These are phyloP conservation scores for Muschampia plurimacula DNA, from an alignment of 2,888 invertebrate species.

Conservation along the genomic window DNA sequence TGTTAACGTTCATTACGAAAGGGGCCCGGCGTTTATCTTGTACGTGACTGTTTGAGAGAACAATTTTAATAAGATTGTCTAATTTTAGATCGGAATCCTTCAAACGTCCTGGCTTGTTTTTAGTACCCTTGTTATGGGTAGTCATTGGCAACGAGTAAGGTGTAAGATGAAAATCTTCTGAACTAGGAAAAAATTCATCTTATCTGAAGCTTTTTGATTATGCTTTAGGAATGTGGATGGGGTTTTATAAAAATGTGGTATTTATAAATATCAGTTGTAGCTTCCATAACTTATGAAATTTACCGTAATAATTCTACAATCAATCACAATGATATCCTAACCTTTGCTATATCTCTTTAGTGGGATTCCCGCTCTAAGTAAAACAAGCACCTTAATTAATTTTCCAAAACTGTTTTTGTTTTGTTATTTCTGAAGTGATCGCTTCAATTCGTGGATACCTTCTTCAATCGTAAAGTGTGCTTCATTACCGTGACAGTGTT, in stretches of 20 bases:
- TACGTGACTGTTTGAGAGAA: constrained; percentile 29
- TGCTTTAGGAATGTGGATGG: no score
- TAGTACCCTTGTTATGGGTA: constrained; percentile 5
- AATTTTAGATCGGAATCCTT: constrained; percentile 29
- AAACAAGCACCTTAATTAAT: not conserved
- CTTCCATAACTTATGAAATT: no score
- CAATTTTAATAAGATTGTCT: constrained; percentile 27
- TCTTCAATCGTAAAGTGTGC: constrained; percentile 11
- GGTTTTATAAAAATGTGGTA: no score
- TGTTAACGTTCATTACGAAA: constrained; percentile 15
- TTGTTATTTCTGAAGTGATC: constrained; percentile 6
- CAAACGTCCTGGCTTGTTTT: constrained; percentile 12
- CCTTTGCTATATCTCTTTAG: no score
- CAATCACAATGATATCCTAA: no score
- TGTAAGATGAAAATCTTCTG: not conserved
- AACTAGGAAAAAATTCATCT: no score
- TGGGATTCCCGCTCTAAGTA: not conserved
- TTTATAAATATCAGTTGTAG: no score
- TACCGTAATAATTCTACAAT: no score
- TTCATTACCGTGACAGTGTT: constrained; percentile 18
- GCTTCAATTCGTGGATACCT: constrained; percentile 9
- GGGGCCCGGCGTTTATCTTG: constrained; percentile 23
- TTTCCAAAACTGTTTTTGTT: constrained; percentile 3
- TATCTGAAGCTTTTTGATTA: no score
- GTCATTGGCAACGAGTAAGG: not conserved